phyloP scores from a whole-genome alignment of 1,140 invertebrate species.

The Drosophila jambulina region DNA sequence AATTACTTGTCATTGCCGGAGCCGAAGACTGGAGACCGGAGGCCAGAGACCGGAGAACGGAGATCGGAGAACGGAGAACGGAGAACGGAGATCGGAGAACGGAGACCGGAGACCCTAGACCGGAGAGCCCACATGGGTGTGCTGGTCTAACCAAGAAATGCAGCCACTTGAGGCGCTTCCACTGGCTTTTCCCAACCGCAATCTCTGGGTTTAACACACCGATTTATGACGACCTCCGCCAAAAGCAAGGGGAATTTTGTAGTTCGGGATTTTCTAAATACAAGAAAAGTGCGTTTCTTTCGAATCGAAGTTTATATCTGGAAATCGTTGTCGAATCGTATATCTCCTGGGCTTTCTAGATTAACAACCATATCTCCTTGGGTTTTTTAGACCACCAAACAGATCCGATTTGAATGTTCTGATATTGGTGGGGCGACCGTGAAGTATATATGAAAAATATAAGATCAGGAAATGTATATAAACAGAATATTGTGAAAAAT shows the following conservation, averaged over 20 bases:
- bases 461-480: background rate
- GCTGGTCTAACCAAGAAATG: conserved; percentile 3
- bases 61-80: background rate
- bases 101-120: background rate
- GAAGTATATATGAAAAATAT: background rate
- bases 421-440: background rate
- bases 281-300: background rate
- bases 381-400: background rate
- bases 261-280: background rate
- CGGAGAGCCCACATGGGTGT: background rate
- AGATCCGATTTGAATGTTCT: background rate
- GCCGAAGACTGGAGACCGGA: conserved; percentile 6
- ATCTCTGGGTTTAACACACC: conserved; percentile 40
- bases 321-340: background rate
- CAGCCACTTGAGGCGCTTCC: conserved; percentile 9
- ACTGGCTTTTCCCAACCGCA: conserved; percentile 23
- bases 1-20: conserved; percentile 17
- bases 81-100: background rate
- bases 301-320: background rate
- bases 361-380: background rate
- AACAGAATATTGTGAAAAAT: no score
- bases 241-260: background rate
- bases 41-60: background rate
- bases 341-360: background rate
- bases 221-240: conserved; percentile 21